Evolutionary conservation across 2,113 vertebrate species (phyloP).

Genomic region (Tichodroma muraria): DNA sequence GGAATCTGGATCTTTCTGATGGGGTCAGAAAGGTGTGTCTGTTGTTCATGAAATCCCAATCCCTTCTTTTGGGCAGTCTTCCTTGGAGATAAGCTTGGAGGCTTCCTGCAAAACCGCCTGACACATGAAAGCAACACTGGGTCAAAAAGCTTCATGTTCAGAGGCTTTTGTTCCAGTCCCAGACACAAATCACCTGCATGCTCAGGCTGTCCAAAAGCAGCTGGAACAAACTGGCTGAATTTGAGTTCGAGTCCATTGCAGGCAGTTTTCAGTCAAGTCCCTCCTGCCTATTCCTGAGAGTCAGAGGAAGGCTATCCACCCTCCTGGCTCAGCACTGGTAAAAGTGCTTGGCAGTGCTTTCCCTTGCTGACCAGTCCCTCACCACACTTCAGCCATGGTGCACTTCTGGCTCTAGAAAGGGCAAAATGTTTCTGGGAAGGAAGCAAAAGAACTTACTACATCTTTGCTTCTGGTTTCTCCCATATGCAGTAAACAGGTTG

Average conservation of each 20-base stretch:
- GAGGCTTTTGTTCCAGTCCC: neutral
- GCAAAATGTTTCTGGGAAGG: neutral
- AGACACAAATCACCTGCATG: neutral
- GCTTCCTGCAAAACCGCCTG: neutral
- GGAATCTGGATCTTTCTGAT: neutral
- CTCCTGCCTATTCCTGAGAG: neutral
- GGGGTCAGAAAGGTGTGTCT: neutral
- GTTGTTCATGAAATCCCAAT: neutral
- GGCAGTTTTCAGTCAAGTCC: neutral
- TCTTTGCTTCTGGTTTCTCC: neutral
- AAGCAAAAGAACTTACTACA: neutral
- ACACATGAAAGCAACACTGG: neutral
- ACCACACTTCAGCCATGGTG: neutral
- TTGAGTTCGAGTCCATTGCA: neutral
- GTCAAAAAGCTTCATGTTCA: neutral
- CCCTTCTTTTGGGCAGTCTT: neutral
- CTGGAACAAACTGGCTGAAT: neutral
- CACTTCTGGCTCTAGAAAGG: neutral
- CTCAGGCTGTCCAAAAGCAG: neutral
- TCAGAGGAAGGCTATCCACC: rapidly evolving
- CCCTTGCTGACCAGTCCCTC: neutral
- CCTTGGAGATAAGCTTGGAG: neutral
- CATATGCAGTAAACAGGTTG: neutral
- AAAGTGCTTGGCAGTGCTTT: neutral
- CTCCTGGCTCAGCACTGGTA: neutral